These are phyloP conservation scores for Hermaeophaga mercurialis DNA, from an alignment of 2,888 invertebrate genomes.

Conservation along the genomic window DNA sequence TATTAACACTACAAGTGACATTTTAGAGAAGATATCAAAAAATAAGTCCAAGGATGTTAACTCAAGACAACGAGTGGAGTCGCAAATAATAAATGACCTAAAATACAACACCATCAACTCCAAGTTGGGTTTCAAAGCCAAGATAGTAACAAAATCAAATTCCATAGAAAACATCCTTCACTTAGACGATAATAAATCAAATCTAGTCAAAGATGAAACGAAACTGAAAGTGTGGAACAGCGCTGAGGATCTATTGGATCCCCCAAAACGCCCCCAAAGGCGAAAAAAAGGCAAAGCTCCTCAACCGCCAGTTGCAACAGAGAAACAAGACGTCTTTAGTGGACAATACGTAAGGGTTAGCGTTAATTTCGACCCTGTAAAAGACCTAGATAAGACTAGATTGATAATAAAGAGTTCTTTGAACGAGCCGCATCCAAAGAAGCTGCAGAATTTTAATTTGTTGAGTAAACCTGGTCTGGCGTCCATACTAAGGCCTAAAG, in stretches of 20 bases:
- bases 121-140: slow-evolving; percentile 37
- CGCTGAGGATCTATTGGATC: slow-evolving; percentile 53
- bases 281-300: slow-evolving; percentile 52
- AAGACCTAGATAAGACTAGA: slow-evolving; percentile 40
- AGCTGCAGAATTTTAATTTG: slow-evolving; percentile 43
- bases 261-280: slow-evolving; percentile 52
- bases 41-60: slow-evolving; percentile 40
- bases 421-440: slow-evolving; percentile 47
- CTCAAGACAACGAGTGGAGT: slow-evolving; percentile 41
- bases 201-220: slow-evolving; percentile 41
- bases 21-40: slow-evolving; percentile 30
- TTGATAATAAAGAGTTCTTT: slow-evolving; percentile 43
- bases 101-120: slow-evolving; percentile 41
- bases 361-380: slow-evolving; percentile 46
- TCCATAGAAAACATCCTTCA: slow-evolving; percentile 50
- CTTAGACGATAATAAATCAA: slow-evolving; percentile 37
- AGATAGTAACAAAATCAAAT: slow-evolving; percentile 41
- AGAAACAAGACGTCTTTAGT: slow-evolving; percentile 51
- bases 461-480: slow-evolving; percentile 44
- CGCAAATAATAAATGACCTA: slow-evolving; percentile 36
- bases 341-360: slow-evolving; percentile 57
- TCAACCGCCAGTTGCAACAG: slow-evolving; percentile 43
- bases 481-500: slow-evolving; percentile 44
- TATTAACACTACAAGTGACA: slow-evolving; percentile 53
- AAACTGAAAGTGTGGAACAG: slow-evolving; percentile 56